Evolutionary conservation across 2,888 invertebrate species (phyloP), one percentile per base, ranked within the genome.

Genomic region (Catocala nupta): DNA sequence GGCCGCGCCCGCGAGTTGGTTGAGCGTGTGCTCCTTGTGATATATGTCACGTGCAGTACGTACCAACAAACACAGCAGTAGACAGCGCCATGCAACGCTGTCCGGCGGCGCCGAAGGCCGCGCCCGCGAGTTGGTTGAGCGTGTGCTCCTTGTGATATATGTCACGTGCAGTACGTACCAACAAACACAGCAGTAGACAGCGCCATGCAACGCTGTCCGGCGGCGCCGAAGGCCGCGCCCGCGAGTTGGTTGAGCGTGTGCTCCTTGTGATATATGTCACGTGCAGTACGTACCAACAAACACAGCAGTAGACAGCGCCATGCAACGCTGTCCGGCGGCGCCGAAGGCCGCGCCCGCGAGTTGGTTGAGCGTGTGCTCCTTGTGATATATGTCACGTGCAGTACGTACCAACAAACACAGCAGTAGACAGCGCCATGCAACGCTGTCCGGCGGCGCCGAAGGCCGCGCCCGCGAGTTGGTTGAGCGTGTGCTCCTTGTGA

Each of bases 81-180:
- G 99, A 98, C 55, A 99, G 95, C 0, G 99, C 99, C 99, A 99
- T 99, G 89, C 99, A 99, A 48, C 99, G 95, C 91, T 99, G 99
- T 0, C 99, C 99, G 48, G 99, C 99, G 7, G 99, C 99, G 0
- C 99, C 99, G 91, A 99, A 99, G 0, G 99, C 99, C 0, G 99
- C 99, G 0, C 99, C 99, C 1, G 95, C 94, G 34, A 98, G 93
- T 86, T 99, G 98, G 86, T 99, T 99, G 42, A 99, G 94, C 0
- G 99, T 98, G 81, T 98, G 97, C 82, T 99, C 99, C 89, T 99
- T 99, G 92, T 99, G 25, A 25, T 25, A 25, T 25, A 25, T 25
- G 25, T 25, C 25, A 25, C 25, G 25, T 25, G 25, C 4, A 0
- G 25, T 42, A 13, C 10, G 9, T 52, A 75, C 98, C 98, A 0